Evolutionary conservation across 1,140 invertebrate species (phyloP), one percentile per base, ranked within the genome.

Genomic region (Drosophila novamexicana): DNA sequence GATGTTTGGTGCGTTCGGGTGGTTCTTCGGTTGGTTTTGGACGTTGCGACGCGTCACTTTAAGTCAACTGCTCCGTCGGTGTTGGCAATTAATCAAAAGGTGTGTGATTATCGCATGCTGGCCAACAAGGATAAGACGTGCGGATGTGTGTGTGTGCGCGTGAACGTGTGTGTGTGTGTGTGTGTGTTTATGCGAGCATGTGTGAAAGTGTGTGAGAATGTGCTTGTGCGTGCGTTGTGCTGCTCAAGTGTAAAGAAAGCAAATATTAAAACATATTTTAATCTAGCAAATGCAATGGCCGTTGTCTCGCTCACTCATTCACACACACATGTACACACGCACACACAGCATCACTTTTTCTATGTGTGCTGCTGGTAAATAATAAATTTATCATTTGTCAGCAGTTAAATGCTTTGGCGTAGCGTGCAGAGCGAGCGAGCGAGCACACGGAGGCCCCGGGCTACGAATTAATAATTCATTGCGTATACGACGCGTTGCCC

Each of bases 321-420:
- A 32, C 40, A n/a, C 34, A 7, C 32, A 12, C 53, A 22, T 22
- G 22, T 22, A 32, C 65, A 47, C 9, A 12, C 8, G 32, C 12
- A 12, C 8, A 39, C 12, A 42, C 39, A 9, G 5, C 53, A 8
- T 49, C 29, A 44, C 18, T 52, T 49, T 66, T 49, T 72, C 53
- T 47, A 18, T 65, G 54, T 72, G 42, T 77, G 62, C 52, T 50
- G 52, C 56, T 89, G 80, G 80, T 89, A 89, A 89, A 89, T 89
- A 89, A 89, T 89, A 89, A 89, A 89, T 89, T 89, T 89, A 89
- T 89, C 84, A 89, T 89, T 89, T 89, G 84, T 89, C 84, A 89
- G 84, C 84, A 89, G 84, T 89, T 89, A 89, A 89, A 89, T 80
- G 84, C 77, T 76, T 70, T 65, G 62, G 67, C 85, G 54, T 64